Percentiles rank a stretch among this genome's conserved stretches.
Evolutionary conservation across 2,113 vertebrate species (phyloP).

Genomic region (Chamaea fasciata): DNA sequence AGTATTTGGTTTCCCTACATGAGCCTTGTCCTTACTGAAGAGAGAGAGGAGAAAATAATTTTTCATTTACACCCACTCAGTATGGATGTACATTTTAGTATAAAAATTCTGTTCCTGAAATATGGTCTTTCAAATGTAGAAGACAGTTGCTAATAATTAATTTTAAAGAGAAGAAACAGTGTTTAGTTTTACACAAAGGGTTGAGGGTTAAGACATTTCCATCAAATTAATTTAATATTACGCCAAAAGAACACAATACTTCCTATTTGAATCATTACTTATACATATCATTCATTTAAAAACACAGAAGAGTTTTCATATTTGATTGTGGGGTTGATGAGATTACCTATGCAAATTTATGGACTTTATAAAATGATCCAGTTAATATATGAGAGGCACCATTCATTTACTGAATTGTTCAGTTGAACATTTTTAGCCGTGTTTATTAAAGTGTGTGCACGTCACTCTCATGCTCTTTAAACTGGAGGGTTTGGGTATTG

Average conservation of each 20-base stretch:
- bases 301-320: not conserved
- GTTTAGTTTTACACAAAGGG: not conserved
- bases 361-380: not conserved
- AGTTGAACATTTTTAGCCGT: not conserved
- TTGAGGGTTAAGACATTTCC: not conserved
- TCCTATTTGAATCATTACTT: not conserved
- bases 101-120: not conserved
- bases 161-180: not conserved
- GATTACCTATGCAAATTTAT: not conserved
- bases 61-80: not conserved
- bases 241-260: not conserved
- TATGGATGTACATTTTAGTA: not conserved
- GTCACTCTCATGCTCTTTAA: not conserved
- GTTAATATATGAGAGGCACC: not conserved
- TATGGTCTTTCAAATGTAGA: not conserved
- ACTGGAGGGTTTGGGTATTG: not conserved
- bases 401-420: not conserved
- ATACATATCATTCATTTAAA: not conserved
- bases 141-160: not conserved
- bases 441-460: not conserved
- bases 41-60: not conserved
- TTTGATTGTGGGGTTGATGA: not conserved
- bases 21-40: not conserved
- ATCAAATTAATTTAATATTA: not conserved
- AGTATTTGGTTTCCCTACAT: not conserved